Base-by-base conservation (phyloP, 2,888 invertebrate species). In the Parasteatoda lunata region DNA sequence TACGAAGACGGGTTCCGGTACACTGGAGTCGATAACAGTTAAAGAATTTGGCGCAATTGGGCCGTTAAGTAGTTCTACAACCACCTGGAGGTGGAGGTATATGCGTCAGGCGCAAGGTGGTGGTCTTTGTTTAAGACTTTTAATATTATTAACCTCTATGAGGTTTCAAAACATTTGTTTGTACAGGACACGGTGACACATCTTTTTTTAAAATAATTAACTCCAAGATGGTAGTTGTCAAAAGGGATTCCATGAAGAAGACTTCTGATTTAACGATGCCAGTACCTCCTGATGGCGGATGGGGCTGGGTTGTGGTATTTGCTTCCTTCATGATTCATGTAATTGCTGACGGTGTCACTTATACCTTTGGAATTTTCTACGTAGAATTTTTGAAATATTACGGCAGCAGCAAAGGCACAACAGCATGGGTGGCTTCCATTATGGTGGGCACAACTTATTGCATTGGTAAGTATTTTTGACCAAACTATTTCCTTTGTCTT, bases 301-400 rank as follows among this genome's bases (percentile, higher is more conserved):
- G 97, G 97, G 98, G 98, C 0, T 97, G 97, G 97, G 94, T 96
- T 92, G 96, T 98, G 77, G 97, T 97, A 81, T 95, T 97, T 91
- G 97, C 96, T 48, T 98, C 98, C 7, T 98, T 99, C 93, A 95
- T 98, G 95, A 97, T 99, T 90, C 98, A 99, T 93, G 92, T 93
- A 72, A 90, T 95, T 95, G 98, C 98, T 90, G 99, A 99, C 92
- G 99, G 99, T 86, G 96, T 99, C 92, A 98, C 98, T 77, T 99
- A 99, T 93, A 97, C 98, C 15, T 98, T 98, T 92, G 99, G 99
- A 80, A 95, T 98, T 88, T 97, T 98, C 93, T 96, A 96, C 92
- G 94, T 95, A 89, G 96, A 97, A 92, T 96, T 98, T 91, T 93
- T 97, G 90, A 93, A 94, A 88, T 96, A 97, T 93, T 98, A 98